phyloP scores from a whole-genome alignment of 2,888 invertebrate species.

The Desoria tigrina region DNA sequence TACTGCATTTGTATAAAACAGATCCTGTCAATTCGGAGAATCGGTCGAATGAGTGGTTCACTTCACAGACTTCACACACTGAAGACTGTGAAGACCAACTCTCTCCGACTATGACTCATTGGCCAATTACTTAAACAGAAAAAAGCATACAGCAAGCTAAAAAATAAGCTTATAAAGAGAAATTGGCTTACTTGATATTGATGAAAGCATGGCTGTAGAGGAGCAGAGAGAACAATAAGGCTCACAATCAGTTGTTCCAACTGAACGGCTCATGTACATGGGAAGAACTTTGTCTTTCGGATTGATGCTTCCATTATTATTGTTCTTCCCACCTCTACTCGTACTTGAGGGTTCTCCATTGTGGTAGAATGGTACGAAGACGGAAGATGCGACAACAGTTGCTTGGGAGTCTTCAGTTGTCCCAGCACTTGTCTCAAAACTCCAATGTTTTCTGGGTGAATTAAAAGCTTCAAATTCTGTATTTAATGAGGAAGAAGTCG shows the following conservation, averaged over 20 bases:
- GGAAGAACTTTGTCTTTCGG: conserved; percentile 28
- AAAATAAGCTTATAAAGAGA: conserved; percentile 1
- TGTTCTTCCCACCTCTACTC: neutral
- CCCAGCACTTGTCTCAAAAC: conserved; percentile 20
- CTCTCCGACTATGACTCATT: conserved; percentile 1
- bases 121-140: conserved; percentile 9
- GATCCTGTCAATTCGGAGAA: no score
- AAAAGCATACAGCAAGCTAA: neutral
- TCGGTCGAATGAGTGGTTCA: no score
- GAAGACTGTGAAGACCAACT: no score
- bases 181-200: conserved; percentile 44
- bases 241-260: conserved; percentile 46
- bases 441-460: conserved; percentile 7
- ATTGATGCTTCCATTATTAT: conserved; percentile 17
- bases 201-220: conserved; percentile 35
- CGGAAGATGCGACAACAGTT: conserved; percentile 13
- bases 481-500: conserved; percentile 32
- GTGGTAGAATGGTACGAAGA: neutral
- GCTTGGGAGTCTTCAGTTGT: conserved; percentile 17
- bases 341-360: neutral
- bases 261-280: conserved; percentile 34
- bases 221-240: conserved; percentile 51
- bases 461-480: conserved; percentile 14
- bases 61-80: no score
- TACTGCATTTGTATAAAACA: no score